Base-by-base conservation (phyloP, 2,797 vertebrate species). In the Enteromius argenteus region DNA sequence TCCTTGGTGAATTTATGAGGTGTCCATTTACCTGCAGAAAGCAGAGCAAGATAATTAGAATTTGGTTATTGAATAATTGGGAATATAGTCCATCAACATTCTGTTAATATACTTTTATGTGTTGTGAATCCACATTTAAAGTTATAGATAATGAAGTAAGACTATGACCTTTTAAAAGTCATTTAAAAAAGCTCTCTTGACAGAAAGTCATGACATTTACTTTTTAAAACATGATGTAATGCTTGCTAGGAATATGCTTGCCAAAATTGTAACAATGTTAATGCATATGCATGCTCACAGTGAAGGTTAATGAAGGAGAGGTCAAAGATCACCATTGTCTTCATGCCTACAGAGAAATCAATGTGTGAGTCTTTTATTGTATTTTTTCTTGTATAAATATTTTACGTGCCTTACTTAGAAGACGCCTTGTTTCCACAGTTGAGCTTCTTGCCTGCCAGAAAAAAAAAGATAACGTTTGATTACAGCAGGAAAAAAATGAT, bases 401-500 rank as follows among this genome's bases (percentile, higher is more conserved):
- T 49, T 44, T 21, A 9, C 46, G 58, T 79, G 49, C 23, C 74
- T 89, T 87, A 90, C 88, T 84, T 88, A 85, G 81, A 15, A 37
- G 58, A 68, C 23, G 60, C 39, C 79, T 88, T 90, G 9, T 51
- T 85, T 71, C 90, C 88, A 85, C 91, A 91, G 17, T 58, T 90
- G 14, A 90, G 79, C 51, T 76, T 89, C 58, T 91, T 90, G 77
- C 90, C 91, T 91, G 74, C 58, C 39, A 71, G 19, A 85, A 56
- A 46, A 79, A 14, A 79, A 14, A 79, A 60, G 23, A 73, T 23
- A 56, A 81, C 23, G 62, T 30, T 58, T 69, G 15, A 64, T 39
- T 11, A 19, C 5, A 7, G 9, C 23, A 56, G 23, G 6, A 58
- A 39, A 15, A 23, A 32, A 68, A 27, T 5, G 0, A 46, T 64